phyloP scores from a whole-genome alignment of 2,113 vertebrate species.

The Suricata suricatta region DNA sequence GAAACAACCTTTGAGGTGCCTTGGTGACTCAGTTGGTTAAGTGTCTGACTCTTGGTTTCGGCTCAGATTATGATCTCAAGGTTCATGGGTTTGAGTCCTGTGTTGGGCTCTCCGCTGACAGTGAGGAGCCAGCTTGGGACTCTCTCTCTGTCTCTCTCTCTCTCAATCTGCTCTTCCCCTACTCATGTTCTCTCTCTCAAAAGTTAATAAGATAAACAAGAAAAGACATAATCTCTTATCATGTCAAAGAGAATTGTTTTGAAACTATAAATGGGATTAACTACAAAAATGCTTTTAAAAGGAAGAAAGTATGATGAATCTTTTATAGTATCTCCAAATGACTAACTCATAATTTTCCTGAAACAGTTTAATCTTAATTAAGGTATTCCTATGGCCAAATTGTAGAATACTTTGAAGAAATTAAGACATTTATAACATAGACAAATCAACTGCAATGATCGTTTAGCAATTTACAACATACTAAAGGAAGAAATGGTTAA shows the following conservation, averaged over 20 bases:
- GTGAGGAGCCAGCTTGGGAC: no score
- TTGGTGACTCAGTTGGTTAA: no score
- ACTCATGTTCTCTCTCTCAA: no score
- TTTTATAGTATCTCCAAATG: background rate
- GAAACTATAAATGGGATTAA: background rate
- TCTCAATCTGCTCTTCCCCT: no score
- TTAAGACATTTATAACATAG: background rate
- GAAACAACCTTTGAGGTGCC: background rate
- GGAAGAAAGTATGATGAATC: background rate
- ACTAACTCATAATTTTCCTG: background rate
- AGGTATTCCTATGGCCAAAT: background rate
- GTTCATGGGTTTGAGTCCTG: no score
- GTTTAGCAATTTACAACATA: background rate
- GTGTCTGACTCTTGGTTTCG: no score
- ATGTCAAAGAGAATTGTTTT: slow-evolving; percentile 24
- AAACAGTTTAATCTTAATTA: background rate
- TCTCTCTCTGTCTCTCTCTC: no score
- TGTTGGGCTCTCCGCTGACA: no score
- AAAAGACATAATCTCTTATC: background rate
- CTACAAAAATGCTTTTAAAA: background rate
- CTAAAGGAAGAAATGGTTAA: slow-evolving; percentile 3
- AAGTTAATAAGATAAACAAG: no score
- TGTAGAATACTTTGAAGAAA: slow-evolving; percentile 18
- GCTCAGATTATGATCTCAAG: no score
- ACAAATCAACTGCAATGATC: background rate